Conservation (phyloP, 2,888 invertebrate genomes). For the Himalopsyche anomala region DNA sequence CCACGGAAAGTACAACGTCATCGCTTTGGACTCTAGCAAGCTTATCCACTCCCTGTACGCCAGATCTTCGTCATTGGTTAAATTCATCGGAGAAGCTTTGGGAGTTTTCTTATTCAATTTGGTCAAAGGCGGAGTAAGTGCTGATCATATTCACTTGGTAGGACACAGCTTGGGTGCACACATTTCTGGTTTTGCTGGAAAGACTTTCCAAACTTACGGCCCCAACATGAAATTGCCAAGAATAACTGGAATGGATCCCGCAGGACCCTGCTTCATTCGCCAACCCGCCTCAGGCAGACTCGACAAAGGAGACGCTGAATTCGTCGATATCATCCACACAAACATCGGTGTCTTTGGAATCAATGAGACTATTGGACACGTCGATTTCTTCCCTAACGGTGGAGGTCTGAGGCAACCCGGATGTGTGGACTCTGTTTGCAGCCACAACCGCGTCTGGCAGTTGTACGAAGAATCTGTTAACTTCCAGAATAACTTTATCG, state of each 20-base stretch:
- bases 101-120: conserved; percentile 52
- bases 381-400: conserved; percentile 77
- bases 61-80: conserved; percentile 50
- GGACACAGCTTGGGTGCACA: conserved; percentile 66
- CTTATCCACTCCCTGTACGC: conserved; percentile 54
- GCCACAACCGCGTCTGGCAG: conserved; percentile 56
- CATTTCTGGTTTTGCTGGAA: conserved; percentile 62
- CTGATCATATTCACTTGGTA: conserved; percentile 60
- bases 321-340: conserved; percentile 76
- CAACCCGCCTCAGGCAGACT: conserved; percentile 68
- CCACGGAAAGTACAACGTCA: conserved; percentile 56
- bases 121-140: conserved; percentile 47
- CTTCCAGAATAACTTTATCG: conserved; percentile 52
- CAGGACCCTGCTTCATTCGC: conserved; percentile 73
- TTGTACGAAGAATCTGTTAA: conserved; percentile 55
- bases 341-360: conserved; percentile 74
- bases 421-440: conserved; percentile 68
- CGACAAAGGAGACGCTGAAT: conserved; percentile 72
- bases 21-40: conserved; percentile 60
- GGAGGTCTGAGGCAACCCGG: conserved; percentile 75
- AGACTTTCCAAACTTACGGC: conserved; percentile 56
- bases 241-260: conserved; percentile 74
- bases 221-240: conserved; percentile 50
- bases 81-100: conserved; percentile 58
- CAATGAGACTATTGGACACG: conserved; percentile 72